These are phyloP conservation scores for Charadrius vociferus DNA, from an alignment of 2,113 vertebrate species.

Conservation along the genomic window DNA sequence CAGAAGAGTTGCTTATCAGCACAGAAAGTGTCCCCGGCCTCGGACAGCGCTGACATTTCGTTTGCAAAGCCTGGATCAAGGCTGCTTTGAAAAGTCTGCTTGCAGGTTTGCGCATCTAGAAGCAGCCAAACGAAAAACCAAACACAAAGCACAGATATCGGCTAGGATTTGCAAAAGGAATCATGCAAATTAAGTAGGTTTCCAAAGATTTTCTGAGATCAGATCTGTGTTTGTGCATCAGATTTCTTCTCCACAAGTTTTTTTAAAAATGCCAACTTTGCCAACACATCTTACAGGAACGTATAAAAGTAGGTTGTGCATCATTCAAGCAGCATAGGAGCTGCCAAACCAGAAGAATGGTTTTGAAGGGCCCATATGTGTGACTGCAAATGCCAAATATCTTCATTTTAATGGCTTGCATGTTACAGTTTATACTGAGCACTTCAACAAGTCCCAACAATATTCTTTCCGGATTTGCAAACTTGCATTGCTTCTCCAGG, in stretches of 20 bases:
- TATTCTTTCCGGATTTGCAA: neutral
- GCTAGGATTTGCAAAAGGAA: conserved; percentile 1
- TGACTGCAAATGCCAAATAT: conserved; percentile 41
- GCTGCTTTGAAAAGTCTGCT: conserved; percentile 3
- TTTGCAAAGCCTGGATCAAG: conserved; percentile 54
- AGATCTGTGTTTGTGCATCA: neutral
- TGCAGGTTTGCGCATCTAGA: neutral
- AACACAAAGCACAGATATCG: conserved; percentile 24
- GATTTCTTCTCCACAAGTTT: neutral
- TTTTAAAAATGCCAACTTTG: neutral
- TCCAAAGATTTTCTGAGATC: neutral
- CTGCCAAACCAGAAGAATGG: conserved; percentile 32
- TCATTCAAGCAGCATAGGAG: conserved; percentile 16
- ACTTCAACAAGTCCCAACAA: neutral
- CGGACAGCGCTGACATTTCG: neutral
- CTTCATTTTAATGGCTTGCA: conserved; percentile 38
- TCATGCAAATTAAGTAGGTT: neutral
- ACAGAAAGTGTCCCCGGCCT: conserved; percentile 56
- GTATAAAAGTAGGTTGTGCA: conserved; percentile 16
- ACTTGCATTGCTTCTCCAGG: neutral
- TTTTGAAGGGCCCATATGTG: conserved; percentile 60
- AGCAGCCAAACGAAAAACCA: neutral
- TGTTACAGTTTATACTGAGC: conserved; percentile 15
- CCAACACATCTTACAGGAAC: conserved; percentile 34
- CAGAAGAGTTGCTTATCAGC: conserved; percentile 59